Conservation (phyloP, 2,888 invertebrate genomes). For the Ectemnius cavifrons region DNA sequence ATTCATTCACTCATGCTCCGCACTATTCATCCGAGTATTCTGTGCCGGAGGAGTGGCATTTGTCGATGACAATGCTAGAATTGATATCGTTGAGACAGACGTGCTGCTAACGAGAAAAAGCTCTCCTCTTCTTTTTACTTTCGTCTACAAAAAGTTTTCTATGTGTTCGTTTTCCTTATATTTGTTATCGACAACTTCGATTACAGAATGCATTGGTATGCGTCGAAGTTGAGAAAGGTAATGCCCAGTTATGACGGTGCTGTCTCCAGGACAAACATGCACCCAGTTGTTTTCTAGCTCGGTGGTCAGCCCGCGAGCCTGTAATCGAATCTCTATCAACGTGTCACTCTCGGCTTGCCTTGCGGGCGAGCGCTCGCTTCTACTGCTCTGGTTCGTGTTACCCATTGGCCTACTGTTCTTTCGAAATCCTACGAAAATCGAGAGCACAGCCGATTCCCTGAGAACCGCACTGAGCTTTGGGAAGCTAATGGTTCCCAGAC, state of each 20-base stretch:
- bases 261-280: neutral
- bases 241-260: neutral
- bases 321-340: conserved; percentile 45
- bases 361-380: conserved; percentile 32
- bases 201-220: neutral
- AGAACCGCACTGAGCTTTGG: conserved; percentile 1
- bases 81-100: neutral
- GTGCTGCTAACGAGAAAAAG: too few species aligned
- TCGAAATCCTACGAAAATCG: conserved; percentile 38
- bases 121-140: too few species aligned
- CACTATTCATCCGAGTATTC: neutral
- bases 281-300: conserved; percentile 34
- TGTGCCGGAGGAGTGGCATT: conserved; percentile 20
- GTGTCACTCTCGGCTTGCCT: conserved; percentile 32
- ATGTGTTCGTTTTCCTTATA: too few species aligned
- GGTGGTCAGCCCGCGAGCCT: conserved; percentile 42
- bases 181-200: too few species aligned
- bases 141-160: too few species aligned
- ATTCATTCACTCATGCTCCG: conserved; percentile 14
- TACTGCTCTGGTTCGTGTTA: conserved; percentile 43
- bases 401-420: conserved; percentile 25
- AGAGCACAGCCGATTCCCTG: conserved; percentile 8
- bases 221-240: neutral
- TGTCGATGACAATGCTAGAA: conserved; percentile 9
- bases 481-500: neutral